phyloP scores from a whole-genome alignment of 53 echinoderm and acorn worm species.

The Arbacia lixula region DNA sequence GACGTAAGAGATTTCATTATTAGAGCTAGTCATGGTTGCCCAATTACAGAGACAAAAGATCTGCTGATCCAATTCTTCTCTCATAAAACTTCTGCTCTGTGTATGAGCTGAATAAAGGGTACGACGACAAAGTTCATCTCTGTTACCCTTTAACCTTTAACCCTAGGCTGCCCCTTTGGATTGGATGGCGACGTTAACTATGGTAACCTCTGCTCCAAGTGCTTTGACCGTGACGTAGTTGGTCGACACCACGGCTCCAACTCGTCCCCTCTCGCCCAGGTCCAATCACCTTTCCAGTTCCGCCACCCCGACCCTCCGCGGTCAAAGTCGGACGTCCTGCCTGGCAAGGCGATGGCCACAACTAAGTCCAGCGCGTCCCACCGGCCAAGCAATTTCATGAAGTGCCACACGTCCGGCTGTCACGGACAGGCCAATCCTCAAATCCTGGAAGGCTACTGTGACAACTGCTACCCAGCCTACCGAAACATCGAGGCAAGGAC shows the following conservation, averaged over 20 bases:
- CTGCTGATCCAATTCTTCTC: no score
- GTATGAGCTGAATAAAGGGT: no score
- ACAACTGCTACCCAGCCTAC: conserved; percentile 70
- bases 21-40: no score
- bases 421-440: conserved; percentile 67
- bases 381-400: conserved; percentile 34
- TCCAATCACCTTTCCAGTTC: no score
- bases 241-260: background rate
- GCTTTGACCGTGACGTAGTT: conserved; percentile 38
- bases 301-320: background rate
- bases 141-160: no score
- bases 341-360: background rate
- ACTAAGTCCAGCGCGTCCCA: background rate
- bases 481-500: background rate
- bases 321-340: background rate
- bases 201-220: conserved; percentile 33
- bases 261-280: no score
- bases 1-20: no score
- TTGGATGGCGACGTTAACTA: conserved; percentile 40
- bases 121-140: no score
- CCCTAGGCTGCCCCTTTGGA: conserved; percentile 49
- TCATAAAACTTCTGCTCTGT: no score
- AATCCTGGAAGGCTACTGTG: conserved; percentile 76
- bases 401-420: conserved; percentile 54
- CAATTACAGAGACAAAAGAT: no score